Evolutionary conservation across 2,113 vertebrate species (phyloP), one percentile per base, ranked within the genome.

Genomic region (Pipra filicauda): DNA sequence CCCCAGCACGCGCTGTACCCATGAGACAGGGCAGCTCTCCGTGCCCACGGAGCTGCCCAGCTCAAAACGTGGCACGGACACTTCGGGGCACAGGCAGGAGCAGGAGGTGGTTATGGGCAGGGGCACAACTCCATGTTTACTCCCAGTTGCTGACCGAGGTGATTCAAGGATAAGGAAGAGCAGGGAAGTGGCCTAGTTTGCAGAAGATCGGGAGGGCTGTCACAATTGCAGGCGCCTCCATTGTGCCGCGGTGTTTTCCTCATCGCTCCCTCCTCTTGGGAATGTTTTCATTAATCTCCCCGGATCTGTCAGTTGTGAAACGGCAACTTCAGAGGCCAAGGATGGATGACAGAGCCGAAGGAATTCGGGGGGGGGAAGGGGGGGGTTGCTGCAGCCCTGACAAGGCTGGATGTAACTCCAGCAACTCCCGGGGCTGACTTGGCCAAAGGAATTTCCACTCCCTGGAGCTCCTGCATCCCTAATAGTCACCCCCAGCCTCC

Each of bases 121-220:
- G 33, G 57, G 46, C 51, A n/a, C 91, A 69, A 33, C 85, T 80
- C 85, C 62, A 8, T 93, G 79, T 91, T 92, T 77, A 55, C 78
- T 92, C 82, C 48, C 26, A 2, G 81, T 21, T 30, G 8, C 84
- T 11, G 62, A 0, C 19, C 5, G 91, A 92, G 95, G 96, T 95
- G 97, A 97, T 72, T 64, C 91, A 39, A 97, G 96, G 97, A 94
- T 96, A 96, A 85, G 86, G 89, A 93, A 28, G 85, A 94, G 87
- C 61, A 74, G 77, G 75, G 88, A 89, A 67, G 49, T 80, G 88
- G 81, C 95, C 95, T 21, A 30, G 83, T 95, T 97, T 62, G 11
- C 15, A 27, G 66, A 33, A 37, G 61, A 71, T 26, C 14, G 0
- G 31, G 27, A 85, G 89, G 8, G 61, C 83, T 59, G 57, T 33